phyloP scores from a whole-genome alignment of 1,140 invertebrate species.

The Drosophila pectinifera region DNA sequence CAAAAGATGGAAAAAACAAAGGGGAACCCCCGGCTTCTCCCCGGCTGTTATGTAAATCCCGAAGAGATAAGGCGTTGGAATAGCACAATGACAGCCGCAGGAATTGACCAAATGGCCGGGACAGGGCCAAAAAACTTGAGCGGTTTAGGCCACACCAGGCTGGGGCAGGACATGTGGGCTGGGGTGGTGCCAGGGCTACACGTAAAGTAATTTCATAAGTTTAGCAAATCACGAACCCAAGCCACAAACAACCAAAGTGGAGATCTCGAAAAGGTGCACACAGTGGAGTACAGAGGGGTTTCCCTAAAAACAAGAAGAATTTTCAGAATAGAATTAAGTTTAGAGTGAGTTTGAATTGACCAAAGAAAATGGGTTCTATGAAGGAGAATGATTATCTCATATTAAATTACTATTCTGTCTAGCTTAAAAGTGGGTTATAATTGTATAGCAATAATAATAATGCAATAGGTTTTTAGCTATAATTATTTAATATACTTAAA shows the following conservation, averaged over 20 bases:
- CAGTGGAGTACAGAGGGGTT: neutral
- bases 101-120: conserved; percentile 79
- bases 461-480: no score
- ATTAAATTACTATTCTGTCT: no score
- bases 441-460: no score
- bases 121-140: conserved; percentile 43
- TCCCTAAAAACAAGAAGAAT: neutral
- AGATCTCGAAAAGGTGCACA: conserved; percentile 17
- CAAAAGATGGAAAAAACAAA: conserved; percentile 30
- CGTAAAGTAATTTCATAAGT: conserved; percentile 84
- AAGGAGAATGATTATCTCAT: no score
- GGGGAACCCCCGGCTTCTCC: conserved; percentile 7
- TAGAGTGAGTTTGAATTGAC: neutral
- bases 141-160: conserved; percentile 11
- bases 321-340: neutral
- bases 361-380: neutral
- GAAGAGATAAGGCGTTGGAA: conserved; percentile 82
- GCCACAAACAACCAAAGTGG: conserved; percentile 66
- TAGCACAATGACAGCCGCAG: conserved; percentile 84
- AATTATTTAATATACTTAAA: no score
- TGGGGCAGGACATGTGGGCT: neutral
- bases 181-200: conserved; percentile 48
- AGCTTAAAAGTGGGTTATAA: no score
- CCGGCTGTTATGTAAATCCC: conserved; percentile 74
- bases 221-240: conserved; percentile 82